Percentiles rank a stretch among this genome's conserved stretches.
phyloP scores from a whole-genome alignment of 2,113 vertebrate genomes.

The Desmodus rotundus region DNA sequence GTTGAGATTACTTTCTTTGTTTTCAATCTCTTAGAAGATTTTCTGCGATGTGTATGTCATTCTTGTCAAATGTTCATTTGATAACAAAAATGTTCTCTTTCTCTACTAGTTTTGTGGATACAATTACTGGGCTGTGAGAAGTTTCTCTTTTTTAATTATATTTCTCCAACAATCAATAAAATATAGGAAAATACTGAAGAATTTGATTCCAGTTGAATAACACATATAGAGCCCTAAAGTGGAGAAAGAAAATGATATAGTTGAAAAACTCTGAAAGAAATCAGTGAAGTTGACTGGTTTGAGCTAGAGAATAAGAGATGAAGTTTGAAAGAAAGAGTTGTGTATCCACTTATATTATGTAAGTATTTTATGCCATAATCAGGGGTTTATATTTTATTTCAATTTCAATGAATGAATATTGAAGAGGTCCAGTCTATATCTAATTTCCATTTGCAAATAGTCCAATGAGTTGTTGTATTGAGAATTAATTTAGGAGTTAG shows the following conservation, averaged over 20 bases:
- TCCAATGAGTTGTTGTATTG: neutral
- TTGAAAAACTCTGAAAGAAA: neutral
- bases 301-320: neutral
- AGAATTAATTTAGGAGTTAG: slow-evolving; percentile 10
- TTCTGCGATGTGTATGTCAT: neutral
- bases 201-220: neutral
- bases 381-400: neutral
- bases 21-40: neutral
- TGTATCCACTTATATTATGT: neutral
- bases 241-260: neutral
- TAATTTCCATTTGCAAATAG: slow-evolving; percentile 14
- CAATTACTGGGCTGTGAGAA: neutral
- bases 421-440: neutral
- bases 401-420: neutral
- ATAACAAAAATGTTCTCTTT: neutral
- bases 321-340: neutral
- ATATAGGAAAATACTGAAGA: neutral
- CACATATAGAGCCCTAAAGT: neutral
- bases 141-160: neutral
- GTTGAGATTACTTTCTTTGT: neutral
- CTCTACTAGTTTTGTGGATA: neutral
- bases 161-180: neutral
- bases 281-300: neutral
- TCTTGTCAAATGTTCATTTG: neutral
- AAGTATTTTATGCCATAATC: neutral